Conservation (phyloP, 2,113 vertebrate species). For the Regulus satrapa region DNA sequence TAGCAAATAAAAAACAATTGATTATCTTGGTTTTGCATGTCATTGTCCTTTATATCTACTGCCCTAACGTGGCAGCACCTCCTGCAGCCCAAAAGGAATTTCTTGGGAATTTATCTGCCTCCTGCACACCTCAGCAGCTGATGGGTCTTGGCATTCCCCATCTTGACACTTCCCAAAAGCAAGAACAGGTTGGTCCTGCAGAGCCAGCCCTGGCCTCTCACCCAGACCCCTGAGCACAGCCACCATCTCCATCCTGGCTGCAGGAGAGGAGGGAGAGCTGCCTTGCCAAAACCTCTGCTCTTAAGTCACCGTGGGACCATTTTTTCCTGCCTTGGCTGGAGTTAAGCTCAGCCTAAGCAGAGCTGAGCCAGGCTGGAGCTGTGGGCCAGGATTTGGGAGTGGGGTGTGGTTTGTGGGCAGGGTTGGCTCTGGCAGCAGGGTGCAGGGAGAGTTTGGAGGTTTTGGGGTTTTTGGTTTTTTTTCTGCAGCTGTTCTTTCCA, state of each 20-base stretch:
- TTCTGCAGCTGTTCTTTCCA: neutral
- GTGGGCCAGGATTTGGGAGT: neutral
- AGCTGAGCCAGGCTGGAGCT: neutral
- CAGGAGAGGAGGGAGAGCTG: neutral
- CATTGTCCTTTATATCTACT: neutral
- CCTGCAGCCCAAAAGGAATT: neutral
- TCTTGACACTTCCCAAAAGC: neutral
- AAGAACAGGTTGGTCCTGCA: neutral
- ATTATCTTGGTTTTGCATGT: neutral
- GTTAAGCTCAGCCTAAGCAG: neutral
- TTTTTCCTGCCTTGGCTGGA: neutral
- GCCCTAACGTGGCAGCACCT: accelerated
- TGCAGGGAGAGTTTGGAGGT: neutral
- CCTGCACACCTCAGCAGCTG: accelerated
- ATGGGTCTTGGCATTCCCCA: neutral
- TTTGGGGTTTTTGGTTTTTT: no score
- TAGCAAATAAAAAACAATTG: neutral
- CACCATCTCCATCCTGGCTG: neutral
- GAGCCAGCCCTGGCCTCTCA: neutral
- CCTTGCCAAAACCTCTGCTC: neutral
- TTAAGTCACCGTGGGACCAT: accelerated
- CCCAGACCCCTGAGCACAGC: neutral
- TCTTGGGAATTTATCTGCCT: neutral
- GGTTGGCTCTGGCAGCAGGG: neutral
- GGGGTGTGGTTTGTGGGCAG: neutral